A percentile compares a stretch with the other conserved stretches of the same genome.
Evolutionary conservation across 2,888 invertebrate genomes (phyloP).

Genomic region (Frankliniella fusca): DNA sequence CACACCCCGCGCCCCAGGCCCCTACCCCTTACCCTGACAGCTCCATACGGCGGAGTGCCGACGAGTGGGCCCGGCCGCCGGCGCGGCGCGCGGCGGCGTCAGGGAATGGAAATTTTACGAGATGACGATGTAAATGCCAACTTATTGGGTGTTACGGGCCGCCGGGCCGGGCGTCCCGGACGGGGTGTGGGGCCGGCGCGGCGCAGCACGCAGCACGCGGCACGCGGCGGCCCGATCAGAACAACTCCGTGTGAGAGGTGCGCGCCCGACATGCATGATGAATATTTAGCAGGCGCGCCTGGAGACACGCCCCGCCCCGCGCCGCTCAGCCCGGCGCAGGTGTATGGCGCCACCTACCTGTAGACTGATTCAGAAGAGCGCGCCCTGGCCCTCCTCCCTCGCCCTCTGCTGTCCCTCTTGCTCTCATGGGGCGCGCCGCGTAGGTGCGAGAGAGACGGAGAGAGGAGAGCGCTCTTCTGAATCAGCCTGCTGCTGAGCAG

Average conservation of each 20-base stretch:
- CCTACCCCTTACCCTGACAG: neutral
- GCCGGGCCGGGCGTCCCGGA: neutral
- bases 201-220: too few species aligned
- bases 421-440: too few species aligned
- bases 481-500: too few species aligned
- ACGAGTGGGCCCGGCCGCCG: neutral
- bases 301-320: neutral
- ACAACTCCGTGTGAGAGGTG: neutral
- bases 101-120: neutral
- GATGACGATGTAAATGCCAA: neutral
- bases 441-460: too few species aligned
- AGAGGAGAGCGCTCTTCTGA: too few species aligned
- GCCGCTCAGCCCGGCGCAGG: too few species aligned
- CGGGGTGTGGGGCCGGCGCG: neutral
- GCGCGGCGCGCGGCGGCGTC: too few species aligned
- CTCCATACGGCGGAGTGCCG: neutral
- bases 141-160: neutral
- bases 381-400: too few species aligned
- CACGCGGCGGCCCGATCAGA: too few species aligned
- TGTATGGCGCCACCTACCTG: too few species aligned
- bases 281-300: neutral
- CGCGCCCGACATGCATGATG: neutral
- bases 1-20: neutral
- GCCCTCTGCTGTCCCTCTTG: too few species aligned
- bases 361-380: too few species aligned